phyloP scores from a whole-genome alignment of 2,797 vertebrate species.

The Lophotriccus pileatus region DNA sequence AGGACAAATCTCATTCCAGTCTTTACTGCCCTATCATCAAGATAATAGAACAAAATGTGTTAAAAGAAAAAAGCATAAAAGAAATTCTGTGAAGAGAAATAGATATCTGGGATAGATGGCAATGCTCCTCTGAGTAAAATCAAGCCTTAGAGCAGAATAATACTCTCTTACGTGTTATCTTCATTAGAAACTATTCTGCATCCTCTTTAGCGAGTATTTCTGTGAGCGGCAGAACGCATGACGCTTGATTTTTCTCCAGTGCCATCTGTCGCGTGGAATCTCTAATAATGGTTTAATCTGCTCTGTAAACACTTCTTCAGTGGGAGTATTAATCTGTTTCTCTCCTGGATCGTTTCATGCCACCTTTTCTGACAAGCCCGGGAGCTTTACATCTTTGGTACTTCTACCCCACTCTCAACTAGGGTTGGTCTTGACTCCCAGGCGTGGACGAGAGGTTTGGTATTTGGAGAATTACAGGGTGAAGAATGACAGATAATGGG shows the following conservation, averaged over 20 bases:
- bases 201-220: constrained; percentile 18
- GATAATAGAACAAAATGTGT: constrained; percentile 9
- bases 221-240: constrained; percentile 15
- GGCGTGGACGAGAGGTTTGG: background rate
- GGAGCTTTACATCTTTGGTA: background rate
- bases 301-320: background rate
- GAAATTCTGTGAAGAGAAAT: constrained; percentile 15
- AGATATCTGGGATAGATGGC: background rate
- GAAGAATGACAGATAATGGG: background rate
- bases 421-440: background rate
- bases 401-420: background rate
- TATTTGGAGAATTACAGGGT: background rate
- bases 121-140: constrained; percentile 15
- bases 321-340: background rate
- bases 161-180: background rate
- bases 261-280: constrained; percentile 23
- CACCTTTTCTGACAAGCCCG: background rate
- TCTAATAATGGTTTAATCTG: constrained; percentile 31
- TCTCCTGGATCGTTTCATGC: background rate
- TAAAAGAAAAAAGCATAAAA: constrained; percentile 26
- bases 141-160: constrained; percentile 27
- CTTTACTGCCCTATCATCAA: constrained; percentile 37
- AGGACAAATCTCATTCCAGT: constrained; percentile 5
- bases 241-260: constrained; percentile 14
- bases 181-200: constrained; percentile 33